Evolutionary conservation across 2,888 invertebrate genomes (phyloP).

Genomic region (Cecidostiba fungosa): DNA sequence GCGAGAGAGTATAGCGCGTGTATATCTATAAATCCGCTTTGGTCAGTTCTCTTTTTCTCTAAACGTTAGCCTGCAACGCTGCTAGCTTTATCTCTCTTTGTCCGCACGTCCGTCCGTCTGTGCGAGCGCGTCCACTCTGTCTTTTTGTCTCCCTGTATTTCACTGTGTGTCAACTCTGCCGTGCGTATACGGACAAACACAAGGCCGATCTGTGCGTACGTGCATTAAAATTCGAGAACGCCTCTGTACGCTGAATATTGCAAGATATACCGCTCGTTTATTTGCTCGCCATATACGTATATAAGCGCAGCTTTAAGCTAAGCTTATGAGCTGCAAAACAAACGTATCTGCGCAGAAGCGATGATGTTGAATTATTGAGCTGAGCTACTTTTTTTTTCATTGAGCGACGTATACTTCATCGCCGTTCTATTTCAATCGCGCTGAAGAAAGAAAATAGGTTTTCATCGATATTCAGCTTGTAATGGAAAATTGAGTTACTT

Average conservation of each 20-base stretch:
- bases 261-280: neutral
- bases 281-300: no score
- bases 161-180: conserved; percentile 37
- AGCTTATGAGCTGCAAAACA: no score
- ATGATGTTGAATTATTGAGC: no score
- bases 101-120: conserved; percentile 31
- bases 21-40: conserved; percentile 57
- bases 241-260: neutral
- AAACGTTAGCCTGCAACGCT: neutral
- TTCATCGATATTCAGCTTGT: no score
- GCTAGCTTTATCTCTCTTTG: conserved; percentile 38
- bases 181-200: neutral
- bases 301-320: no score
- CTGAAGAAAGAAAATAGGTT: no score
- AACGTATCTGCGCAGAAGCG: no score
- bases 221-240: conserved; percentile 46
- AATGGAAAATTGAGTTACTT: no score
- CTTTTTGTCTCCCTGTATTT: conserved; percentile 50
- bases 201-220: neutral
- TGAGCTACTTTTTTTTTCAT: no score
- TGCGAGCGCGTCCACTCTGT: conserved; percentile 26
- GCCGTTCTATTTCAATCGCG: no score
- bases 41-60: conserved; percentile 36
- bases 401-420: no score
- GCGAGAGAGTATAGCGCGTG: conserved; percentile 1